Base-by-base conservation (phyloP, 2,113 vertebrate genomes). In the Noturus placidus region DNA sequence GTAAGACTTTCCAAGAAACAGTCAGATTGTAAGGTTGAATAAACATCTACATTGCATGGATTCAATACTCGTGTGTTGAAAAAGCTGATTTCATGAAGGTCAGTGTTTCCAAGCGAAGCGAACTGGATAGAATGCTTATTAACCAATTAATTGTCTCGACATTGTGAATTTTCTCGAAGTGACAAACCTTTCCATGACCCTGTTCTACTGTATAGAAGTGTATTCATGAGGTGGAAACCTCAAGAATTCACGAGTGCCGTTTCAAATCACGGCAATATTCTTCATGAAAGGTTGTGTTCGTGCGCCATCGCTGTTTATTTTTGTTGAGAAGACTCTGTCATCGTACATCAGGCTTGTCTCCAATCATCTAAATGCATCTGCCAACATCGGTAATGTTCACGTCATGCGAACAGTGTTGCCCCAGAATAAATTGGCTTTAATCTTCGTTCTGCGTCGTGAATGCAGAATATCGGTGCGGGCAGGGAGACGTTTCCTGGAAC, bases 361-460 rank as follows among this genome's bases (percentile, higher is more conserved):
- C 79, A 61, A 59, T 82, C 79, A 38, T 61, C 56, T 42, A 82
- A 82, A 82, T 61, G 33, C 56, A 15, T 59, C 79, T 82, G 56
- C 56, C 79, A 82, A 25, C 33, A 83, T 52, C 38, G 7, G 61
- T 83, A 50, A 67, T 83, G 82, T 83, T 83, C 82, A 9, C 50
- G 27, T 67, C 82, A 67, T 67, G 82, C 5, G 61, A 83, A 50
- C 4, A 50, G 15, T 67, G 42, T 67, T 52, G 61, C 59, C 61
- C 25, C 35, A 10, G 33, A 82, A 83, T 65, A 83, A 83, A 50
- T 82, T 42, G 57, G 82, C 38, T 67, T 83, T 83, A 83, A 83
- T 83, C 22, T 67, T 83, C 33, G 57, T 57, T 88, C 82, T 56
- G 30, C 10, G 15, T 50, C 56, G 57, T 30, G 52, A 88, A 65